Evolutionary conservation across 2,113 vertebrate genomes (phyloP), one percentile per base, ranked within the genome.

Genomic region (Cardinalis cardinalis): DNA sequence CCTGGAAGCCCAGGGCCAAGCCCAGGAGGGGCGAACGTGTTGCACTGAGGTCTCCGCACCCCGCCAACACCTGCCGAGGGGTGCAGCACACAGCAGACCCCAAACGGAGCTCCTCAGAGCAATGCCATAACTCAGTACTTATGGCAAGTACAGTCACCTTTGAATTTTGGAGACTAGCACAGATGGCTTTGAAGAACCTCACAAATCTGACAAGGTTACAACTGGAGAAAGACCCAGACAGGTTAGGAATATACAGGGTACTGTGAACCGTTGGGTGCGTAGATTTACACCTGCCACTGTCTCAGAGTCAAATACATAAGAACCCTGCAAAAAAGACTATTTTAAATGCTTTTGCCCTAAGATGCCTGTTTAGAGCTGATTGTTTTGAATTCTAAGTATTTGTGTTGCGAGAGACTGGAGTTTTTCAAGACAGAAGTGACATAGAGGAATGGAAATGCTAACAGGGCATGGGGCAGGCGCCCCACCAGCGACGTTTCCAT

Each of bases 101-200:
- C 92, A 76, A 32, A 44, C 1, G 81, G 87, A 95, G 94, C 94
- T 89, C 91, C 95, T 91, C 89, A 40, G 87, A 84, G 85, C 41
- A 93, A 51, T 86, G 66, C 40, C 72, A 32, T 79, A 56, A 34
- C 60, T 92, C 56, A 78, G 46, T 79, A 7, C 68, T 90, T 55
- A 38, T 90, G 94, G 7, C 89, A 25, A 87, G 46, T 76, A 61
- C 82, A 83, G 91, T 19, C 86, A 88, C 93, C 91, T 80, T 48
- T 89, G 86, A 25, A 41, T 92, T 76, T 19, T 81, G 94, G 95
- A 93, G 92, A 56, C 70, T 88, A 89, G 92, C 93, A 74, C 87
- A 94, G 93, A 73, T 95, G 95, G 74, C 92, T 93, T 41, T 80
- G 96, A 95, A 96, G 96, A 96, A 86, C 78, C 72, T 93, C 72